phyloP scores from a whole-genome alignment of 1,140 invertebrate genomes.

The Procambarus clarkii region DNA sequence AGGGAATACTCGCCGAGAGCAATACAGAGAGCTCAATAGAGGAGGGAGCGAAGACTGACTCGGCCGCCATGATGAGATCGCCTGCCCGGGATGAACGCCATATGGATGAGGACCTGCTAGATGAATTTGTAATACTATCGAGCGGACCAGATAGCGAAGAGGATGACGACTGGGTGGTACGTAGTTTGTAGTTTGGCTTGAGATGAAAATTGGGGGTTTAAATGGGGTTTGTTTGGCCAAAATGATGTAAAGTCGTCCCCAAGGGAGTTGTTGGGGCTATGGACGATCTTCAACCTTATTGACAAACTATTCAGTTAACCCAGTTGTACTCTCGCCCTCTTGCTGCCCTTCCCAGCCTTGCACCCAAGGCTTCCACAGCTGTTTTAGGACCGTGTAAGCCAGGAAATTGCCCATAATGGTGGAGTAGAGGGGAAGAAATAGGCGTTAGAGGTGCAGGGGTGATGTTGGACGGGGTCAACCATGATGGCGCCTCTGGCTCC shows the following conservation, averaged over 20 bases:
- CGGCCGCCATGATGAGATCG: conserved; percentile 29
- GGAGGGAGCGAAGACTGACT: conserved; percentile 45
- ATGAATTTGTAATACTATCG: conserved; percentile 68
- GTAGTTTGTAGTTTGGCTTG: not conserved
- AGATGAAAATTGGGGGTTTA: not conserved
- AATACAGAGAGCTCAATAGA: conserved; percentile 65
- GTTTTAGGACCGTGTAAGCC: not conserved
- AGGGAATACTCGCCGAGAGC: conserved; percentile 60
- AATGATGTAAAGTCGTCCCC: not conserved
- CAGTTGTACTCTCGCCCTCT: conserved; percentile 8
- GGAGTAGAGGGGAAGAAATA: not conserved
- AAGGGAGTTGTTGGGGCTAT: not conserved
- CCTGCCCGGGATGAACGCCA: conserved; percentile 62
- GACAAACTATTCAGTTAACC: conserved; percentile 39
- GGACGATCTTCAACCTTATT: conserved; percentile 37
- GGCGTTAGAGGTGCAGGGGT: not conserved
- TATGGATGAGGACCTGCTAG: conserved; percentile 68
- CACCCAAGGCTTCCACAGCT: not conserved
- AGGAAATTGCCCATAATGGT: not conserved
- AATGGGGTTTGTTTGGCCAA: not conserved
- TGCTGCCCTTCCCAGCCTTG: not conserved
- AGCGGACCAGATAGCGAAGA: conserved; percentile 69
- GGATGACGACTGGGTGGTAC: conserved; percentile 68
- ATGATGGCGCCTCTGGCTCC: not conserved
- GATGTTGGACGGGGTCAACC: not conserved